Evolutionary conservation across 2,797 vertebrate species (phyloP).

Genomic region (Crocidura indochinensis): DNA sequence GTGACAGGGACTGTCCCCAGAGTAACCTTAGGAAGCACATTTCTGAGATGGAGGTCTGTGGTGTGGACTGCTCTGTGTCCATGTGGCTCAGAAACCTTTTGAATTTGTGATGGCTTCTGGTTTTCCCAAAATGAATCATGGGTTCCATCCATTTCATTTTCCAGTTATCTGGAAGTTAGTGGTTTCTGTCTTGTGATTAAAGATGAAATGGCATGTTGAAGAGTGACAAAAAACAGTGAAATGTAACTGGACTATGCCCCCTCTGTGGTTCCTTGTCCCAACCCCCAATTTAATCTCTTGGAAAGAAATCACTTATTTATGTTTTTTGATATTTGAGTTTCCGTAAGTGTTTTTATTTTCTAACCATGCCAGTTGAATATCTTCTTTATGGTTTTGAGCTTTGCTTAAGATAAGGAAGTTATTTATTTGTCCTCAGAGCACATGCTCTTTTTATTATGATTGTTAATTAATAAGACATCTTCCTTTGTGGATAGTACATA

Average conservation of each 20-base stretch:
- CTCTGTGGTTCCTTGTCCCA: not conserved
- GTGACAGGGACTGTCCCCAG: not conserved
- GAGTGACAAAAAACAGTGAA: slow-evolving; percentile 73
- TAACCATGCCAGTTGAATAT: not conserved
- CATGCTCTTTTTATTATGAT: slow-evolving; percentile 61
- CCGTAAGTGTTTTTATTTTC: slow-evolving; percentile 31
- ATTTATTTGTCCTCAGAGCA: slow-evolving; percentile 54
- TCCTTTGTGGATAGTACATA: slow-evolving; percentile 58
- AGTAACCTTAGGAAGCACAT: not conserved
- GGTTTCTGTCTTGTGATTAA: slow-evolving; percentile 73
- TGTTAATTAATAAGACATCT: slow-evolving; percentile 68
- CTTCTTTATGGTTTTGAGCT: not conserved
- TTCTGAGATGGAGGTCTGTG: slow-evolving; percentile 64
- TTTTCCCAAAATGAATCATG: slow-evolving; percentile 79
- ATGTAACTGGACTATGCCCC: slow-evolving; percentile 20
- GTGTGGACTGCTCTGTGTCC: slow-evolving; percentile 23
- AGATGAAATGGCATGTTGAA: slow-evolving; percentile 70
- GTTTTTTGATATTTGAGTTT: slow-evolving; percentile 31
- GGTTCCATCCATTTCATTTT: slow-evolving; percentile 80
- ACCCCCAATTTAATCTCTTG: slow-evolving; percentile 31
- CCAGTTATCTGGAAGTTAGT: slow-evolving; percentile 61
- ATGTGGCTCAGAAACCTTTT: slow-evolving; percentile 27
- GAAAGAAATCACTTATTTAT: slow-evolving; percentile 45
- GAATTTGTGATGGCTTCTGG: slow-evolving; percentile 49
- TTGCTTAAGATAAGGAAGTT: slow-evolving; percentile 11